Conservation (phyloP, 2,797 vertebrate species). For the Buphagus erythrorhynchus region DNA sequence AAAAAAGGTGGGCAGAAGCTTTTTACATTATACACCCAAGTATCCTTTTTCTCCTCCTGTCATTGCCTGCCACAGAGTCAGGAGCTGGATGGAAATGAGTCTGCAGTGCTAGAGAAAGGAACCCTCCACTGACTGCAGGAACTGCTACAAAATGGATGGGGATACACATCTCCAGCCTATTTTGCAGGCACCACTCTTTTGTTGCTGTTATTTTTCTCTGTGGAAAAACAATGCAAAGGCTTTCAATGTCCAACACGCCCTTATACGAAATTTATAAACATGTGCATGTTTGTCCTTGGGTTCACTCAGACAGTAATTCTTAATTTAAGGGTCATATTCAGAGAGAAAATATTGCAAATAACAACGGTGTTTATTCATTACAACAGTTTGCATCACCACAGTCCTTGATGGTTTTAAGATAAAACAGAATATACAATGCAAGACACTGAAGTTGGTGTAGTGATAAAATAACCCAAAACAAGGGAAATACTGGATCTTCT, state of each 20-base stretch:
- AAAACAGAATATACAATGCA: not conserved
- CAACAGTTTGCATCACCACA: not conserved
- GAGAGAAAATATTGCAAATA: not conserved
- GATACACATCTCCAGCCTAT: not conserved
- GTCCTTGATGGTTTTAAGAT: not conserved
- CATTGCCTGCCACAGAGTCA: not conserved
- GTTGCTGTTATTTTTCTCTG: not conserved
- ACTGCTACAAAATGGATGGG: not conserved
- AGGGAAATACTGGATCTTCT: not conserved
- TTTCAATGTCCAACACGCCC: rapidly evolving
- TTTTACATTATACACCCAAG: not conserved
- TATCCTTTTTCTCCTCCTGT: not conserved
- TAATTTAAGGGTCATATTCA: not conserved
- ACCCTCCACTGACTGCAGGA: not conserved
- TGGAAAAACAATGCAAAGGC: not conserved
- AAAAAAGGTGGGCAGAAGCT: not conserved
- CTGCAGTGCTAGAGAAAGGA: not conserved
- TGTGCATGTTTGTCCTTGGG: not conserved
- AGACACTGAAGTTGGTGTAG: not conserved
- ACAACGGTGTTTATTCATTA: not conserved
- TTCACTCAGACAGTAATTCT: not conserved
- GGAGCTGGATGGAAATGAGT: not conserved
- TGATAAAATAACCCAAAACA: not conserved
- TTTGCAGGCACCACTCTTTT: not conserved
- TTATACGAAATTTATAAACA: rapidly evolving